These are phyloP conservation scores for Montipora foliosa DNA, from an alignment of 64 coral and sea anemone genomes.

Conservation along the genomic window DNA sequence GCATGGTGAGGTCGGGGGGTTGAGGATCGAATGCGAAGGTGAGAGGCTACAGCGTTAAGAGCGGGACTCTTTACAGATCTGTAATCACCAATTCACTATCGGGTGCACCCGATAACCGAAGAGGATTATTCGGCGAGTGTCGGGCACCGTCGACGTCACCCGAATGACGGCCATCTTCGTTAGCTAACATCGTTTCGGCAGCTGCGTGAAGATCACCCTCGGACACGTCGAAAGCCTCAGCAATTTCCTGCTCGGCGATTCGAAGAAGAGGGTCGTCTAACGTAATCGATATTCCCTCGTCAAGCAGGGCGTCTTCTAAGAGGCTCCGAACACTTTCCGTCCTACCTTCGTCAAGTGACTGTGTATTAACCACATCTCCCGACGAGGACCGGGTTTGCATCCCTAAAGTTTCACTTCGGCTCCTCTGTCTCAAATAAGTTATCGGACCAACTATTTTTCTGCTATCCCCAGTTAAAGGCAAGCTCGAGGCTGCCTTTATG, in stretches of 20 bases:
- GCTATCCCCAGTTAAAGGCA: conserved; percentile 14
- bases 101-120: conserved; percentile 74
- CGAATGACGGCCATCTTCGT: conserved; percentile 4
- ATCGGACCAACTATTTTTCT: conserved; percentile 13
- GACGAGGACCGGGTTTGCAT: background rate
- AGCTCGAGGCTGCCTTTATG: conserved; percentile 18
- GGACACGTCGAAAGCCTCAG: conserved; percentile 94
- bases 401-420: conserved; percentile 45
- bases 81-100: conserved; percentile 83
- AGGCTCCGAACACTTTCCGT: conserved; percentile 40
- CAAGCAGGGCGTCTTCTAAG: conserved; percentile 53
- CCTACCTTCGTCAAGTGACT: background rate
- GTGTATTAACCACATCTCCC: background rate
- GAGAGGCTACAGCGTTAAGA: background rate
- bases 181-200: conserved; percentile 78
- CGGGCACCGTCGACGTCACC: conserved; percentile 7
- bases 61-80: conserved; percentile 64
- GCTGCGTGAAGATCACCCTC: conserved; percentile 88
- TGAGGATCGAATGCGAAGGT: background rate
- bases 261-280: conserved; percentile 82
- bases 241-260: conserved; percentile 90
- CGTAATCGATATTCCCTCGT: conserved; percentile 74
- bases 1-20: background rate
- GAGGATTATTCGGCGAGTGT: conserved; percentile 36
- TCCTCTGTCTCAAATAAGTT: conserved; percentile 41